Base-by-base conservation (phyloP, 1,140 invertebrate genomes). In the Leptinotarsa undecemlineata region DNA sequence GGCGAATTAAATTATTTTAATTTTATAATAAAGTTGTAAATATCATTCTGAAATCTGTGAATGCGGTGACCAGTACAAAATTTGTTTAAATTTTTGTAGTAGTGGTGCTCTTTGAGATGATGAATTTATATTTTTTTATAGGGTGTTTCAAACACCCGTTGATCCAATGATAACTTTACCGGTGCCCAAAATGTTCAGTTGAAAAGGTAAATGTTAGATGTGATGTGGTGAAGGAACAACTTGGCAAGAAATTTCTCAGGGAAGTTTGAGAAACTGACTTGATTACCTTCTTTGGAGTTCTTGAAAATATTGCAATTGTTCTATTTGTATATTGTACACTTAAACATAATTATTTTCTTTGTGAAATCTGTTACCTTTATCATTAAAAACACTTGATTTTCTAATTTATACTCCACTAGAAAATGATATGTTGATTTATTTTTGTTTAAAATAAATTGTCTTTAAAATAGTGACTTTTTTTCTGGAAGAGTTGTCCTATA, bases 11-110 rank as follows among this genome's bases (percentile, higher is more conserved):
- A 68, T 68, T 47, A 47, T 47, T 68, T 48, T 26, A 19, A 64
- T 64, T 64, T 57, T 64, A 47, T 26, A 47, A 8, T 42, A n/a
- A 68, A 68, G 23, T 68, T 68, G 66, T 68, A 68, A 42, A 68
- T 66, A 23, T 19, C 51, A 19, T 57, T 57, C 51, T 57, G n/a
- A 57, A 17, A 19, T 4, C 51, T 57, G 51, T 19, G 17, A 57
- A 57, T 57, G 51, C 6, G n/a, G n/a, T 57, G n/a, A 15, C 51
- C 51, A 15, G 51, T 57, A 57, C 51, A 15, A 57, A 17, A 17
- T 17, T 57, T 19, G 51, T 57, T 57, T 57, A 5, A 5, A 14
- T 57, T 57, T 57, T 57, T 57, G 51, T 57, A 57, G 51, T 57
- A 14, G 51, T n/a, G 51, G 51, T 19, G n/a, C 15, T 57, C n/a